phyloP scores from a whole-genome alignment of 2,797 vertebrate species.

The Platyrinchus mystaceus region DNA sequence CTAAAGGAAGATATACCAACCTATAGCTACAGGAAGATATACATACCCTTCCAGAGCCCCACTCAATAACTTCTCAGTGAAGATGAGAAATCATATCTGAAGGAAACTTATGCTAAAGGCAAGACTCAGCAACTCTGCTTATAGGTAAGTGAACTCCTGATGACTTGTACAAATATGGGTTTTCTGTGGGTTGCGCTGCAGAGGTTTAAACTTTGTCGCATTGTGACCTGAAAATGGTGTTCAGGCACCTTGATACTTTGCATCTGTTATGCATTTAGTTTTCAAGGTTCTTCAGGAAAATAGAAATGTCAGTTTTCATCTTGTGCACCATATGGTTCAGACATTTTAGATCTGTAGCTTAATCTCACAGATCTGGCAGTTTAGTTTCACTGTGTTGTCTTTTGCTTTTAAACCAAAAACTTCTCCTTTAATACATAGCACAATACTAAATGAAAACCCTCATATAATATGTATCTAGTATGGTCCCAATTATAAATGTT shows the following conservation, averaged over 20 bases:
- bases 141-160: neutral
- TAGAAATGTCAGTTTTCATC: constrained; percentile 45
- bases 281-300: constrained; percentile 23
- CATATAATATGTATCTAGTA: neutral
- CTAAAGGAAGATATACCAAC: neutral
- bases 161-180: neutral
- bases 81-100: neutral
- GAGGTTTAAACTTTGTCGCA: neutral
- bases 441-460: neutral
- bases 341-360: neutral
- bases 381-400: neutral
- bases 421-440: neutral
- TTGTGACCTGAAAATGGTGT: neutral
- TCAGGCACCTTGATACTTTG: neutral
- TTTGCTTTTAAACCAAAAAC: neutral
- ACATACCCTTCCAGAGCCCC: neutral
- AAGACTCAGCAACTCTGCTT: neutral
- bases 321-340: neutral
- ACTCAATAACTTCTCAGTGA: neutral
- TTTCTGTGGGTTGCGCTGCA: neutral
- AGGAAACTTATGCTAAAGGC: neutral
- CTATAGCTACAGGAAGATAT: neutral
- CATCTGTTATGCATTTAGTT: constrained; percentile 27
- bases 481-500: neutral
- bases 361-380: neutral